Conservation (phyloP, 2,888 invertebrate species). For the Napeogenes sylphis region DNA sequence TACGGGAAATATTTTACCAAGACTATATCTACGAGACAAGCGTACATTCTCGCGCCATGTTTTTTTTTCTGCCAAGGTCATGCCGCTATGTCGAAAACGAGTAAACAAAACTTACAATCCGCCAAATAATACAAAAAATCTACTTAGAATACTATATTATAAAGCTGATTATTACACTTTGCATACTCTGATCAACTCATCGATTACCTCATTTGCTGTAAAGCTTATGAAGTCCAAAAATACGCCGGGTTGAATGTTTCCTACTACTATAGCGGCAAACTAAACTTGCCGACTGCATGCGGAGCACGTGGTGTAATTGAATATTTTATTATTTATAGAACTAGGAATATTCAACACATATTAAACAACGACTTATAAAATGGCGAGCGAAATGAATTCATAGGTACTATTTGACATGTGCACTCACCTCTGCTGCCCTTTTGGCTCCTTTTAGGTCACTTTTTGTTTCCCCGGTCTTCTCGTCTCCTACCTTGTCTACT, state of each 20-base stretch:
- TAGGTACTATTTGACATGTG: conserved; percentile 65
- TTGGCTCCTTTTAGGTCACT: conserved; percentile 91
- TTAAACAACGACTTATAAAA: conserved; percentile 68
- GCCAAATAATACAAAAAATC: conserved; percentile 29
- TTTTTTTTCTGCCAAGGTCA: conserved; percentile 75
- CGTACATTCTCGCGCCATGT: conserved; percentile 74
- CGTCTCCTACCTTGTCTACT: conserved; percentile 90
- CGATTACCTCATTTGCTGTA: conserved; percentile 61
- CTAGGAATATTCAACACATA: conserved; percentile 38
- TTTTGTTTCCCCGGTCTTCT: conserved; percentile 84
- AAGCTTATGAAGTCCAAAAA: conserved; percentile 63
- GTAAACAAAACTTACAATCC: conserved; percentile 67
- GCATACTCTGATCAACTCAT: conserved; percentile 48
- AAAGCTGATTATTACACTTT: background rate
- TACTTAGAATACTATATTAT: conserved; percentile 28
- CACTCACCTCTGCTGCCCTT: conserved; percentile 91
- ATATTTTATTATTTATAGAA: conserved; percentile 32
- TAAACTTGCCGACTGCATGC: conserved; percentile 12
- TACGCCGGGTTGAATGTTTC: conserved; percentile 59
- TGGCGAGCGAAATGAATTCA: conserved; percentile 74
- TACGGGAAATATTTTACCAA: conserved; percentile 38
- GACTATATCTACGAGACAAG: conserved; percentile 51
- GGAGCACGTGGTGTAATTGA: conserved; percentile 52
- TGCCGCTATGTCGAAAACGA: conserved; percentile 66
- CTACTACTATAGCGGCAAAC: conserved; percentile 31